Evolutionary conservation across 2,113 vertebrate genomes (phyloP), one percentile per base, ranked within the genome.

Genomic region (Taurulus bubalis): DNA sequence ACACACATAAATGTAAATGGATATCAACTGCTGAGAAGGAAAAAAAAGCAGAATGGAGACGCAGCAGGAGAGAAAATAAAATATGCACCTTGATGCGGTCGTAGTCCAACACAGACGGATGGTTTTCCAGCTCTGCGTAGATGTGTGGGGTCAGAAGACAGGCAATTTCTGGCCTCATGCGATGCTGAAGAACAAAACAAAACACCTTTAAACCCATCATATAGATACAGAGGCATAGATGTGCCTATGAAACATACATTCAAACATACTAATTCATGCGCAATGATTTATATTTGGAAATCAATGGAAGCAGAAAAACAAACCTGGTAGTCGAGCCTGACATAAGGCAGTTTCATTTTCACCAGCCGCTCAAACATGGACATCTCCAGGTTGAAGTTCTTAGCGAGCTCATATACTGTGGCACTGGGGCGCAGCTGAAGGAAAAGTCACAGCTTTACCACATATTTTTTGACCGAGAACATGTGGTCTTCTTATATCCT

Each of bases 281-380:
- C 22, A 38, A 60, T 51, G 18, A 1, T 47, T 42, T 68, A 6
- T 36, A 10, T 10, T 36, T n/a, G 67, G 12, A 47, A 32, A 32
- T 26, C 0, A 34, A 34, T 0, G 63, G 2, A 55, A 45, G 4
- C 26, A 75, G 40, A 65, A 69, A 76, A 58, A 85, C 89, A 79
- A 72, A 99, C 98, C 96, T 99, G 98, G 85, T 97, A 97, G 94
- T 96, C 96, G 69, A 99, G 96, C 77, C 96, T 93, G 72, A 98
- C 96, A 85, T 91, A 98, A 4, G 97, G 97, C 71, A 98, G 93
- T 42, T 94, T 79, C 18, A 97, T 94, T 73, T 94, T 96, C 87
- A 99, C 95, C 60, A 99, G 95, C 51, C 97, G 95, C 90, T 99
- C 98, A 94, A 99, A 99, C 93, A 99, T 96, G 55, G 98, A 99